Percentiles rank a stretch among this genome's conserved stretches.
Evolutionary conservation across 2,888 invertebrate species (phyloP).

Genomic region (Spialia ferax): DNA sequence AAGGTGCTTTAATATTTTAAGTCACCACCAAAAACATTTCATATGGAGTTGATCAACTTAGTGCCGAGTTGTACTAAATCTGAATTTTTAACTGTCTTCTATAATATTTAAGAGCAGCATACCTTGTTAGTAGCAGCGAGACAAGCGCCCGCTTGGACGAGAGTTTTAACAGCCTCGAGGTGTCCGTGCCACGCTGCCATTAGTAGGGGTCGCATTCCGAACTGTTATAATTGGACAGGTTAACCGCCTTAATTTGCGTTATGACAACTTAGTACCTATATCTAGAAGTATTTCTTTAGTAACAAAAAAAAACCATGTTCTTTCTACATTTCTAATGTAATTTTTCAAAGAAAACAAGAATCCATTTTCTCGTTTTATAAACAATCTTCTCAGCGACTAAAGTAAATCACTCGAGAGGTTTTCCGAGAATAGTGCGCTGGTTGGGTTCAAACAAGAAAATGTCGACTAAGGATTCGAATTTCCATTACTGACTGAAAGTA

Average conservation of each 20-base stretch:
- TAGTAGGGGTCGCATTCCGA: slow-evolving; percentile 90
- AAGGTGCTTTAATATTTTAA: no score
- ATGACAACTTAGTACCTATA: neutral
- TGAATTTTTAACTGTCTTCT: no score
- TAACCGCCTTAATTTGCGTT: neutral
- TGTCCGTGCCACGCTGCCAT: slow-evolving; percentile 93
- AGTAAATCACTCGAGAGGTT: slow-evolving; percentile 6
- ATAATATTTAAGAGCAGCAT: slow-evolving; percentile 51
- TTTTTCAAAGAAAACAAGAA: no score
- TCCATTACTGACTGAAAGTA: slow-evolving; percentile 11
- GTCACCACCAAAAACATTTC: no score
- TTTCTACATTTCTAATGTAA: no score
- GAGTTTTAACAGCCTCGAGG: slow-evolving; percentile 89
- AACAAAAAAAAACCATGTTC: no score
- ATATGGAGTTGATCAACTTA: no score
- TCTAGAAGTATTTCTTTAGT: neutral
- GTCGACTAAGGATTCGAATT: neutral
- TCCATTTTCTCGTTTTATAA: neutral
- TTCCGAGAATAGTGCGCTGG: slow-evolving; percentile 3
- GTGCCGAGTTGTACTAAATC: no score
- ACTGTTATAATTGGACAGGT: slow-evolving; percentile 70
- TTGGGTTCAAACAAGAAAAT: slow-evolving; percentile 19
- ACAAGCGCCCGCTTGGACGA: slow-evolving; percentile 90
- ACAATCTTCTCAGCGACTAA: slow-evolving; percentile 3
- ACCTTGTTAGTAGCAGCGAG: slow-evolving; percentile 91